Conservation (phyloP, 1,140 invertebrate genomes). For the Hyphantria cunea region DNA sequence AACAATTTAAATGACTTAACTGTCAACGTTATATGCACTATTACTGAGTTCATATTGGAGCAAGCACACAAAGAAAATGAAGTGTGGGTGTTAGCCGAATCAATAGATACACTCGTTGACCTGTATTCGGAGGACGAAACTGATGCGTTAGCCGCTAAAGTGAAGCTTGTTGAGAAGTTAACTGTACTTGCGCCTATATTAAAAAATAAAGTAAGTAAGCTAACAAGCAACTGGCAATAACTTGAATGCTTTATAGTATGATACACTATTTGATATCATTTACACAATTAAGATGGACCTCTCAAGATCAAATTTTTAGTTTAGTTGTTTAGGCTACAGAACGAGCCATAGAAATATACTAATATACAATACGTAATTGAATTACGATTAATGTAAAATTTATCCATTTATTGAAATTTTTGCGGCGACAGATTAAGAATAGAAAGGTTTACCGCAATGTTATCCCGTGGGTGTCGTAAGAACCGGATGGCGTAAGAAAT, state of each 20-base stretch:
- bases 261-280: too few relatives aligned
- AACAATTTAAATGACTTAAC: constrained; percentile 62
- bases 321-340: not conserved
- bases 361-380: too few relatives aligned
- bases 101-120: constrained; percentile 89
- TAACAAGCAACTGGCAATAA: not conserved
- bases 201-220: constrained; percentile 84
- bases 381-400: too few relatives aligned
- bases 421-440: too few relatives aligned
- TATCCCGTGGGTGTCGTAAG: too few relatives aligned
- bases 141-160: constrained; percentile 84
- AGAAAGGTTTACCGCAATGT: too few relatives aligned
- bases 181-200: constrained; percentile 82
- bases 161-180: constrained; percentile 84
- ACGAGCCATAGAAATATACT: too few relatives aligned
- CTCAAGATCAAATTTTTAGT: not conserved
- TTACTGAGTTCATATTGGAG: constrained; percentile 82
- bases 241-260: too few relatives aligned
- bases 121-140: constrained; percentile 90
- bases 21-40: constrained; percentile 57
- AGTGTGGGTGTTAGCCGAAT: constrained; percentile 88
- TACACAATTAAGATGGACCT: not conserved
- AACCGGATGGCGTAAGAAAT: too few relatives aligned
- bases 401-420: too few relatives aligned
- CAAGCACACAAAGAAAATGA: constrained; percentile 81